Conservation (phyloP, 2,797 vertebrate genomes). For the Catamblyrhynchus diadema region DNA sequence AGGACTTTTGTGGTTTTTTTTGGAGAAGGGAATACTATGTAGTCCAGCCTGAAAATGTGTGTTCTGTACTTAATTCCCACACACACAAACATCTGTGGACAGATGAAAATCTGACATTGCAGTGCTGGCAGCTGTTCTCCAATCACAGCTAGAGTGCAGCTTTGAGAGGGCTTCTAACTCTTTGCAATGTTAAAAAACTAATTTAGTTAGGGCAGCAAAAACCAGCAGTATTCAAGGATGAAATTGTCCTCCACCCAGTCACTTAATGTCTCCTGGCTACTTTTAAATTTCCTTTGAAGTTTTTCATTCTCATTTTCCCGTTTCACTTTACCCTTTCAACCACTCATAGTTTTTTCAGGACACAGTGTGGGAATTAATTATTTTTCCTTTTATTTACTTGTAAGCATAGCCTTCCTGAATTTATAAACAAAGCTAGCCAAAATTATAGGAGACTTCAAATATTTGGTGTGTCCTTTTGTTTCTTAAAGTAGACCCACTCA, state of each 20-base stretch:
- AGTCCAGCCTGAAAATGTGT: background rate
- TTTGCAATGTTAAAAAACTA: background rate
- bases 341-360: conserved; percentile 19
- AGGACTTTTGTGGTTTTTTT: background rate
- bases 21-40: background rate
- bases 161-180: background rate
- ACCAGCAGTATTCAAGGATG: background rate
- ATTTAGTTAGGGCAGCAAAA: background rate
- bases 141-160: background rate
- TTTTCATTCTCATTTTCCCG: conserved; percentile 10
- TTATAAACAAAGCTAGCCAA: background rate
- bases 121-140: background rate
- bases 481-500: background rate
- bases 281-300: conserved; percentile 9
- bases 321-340: conserved; percentile 21
- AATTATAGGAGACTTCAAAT: background rate
- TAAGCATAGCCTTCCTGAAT: background rate
- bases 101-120: background rate
- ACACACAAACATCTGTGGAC: background rate
- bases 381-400: conserved; percentile 7
- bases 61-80: background rate
- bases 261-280: background rate
- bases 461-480: background rate
- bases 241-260: background rate
- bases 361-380: background rate